Conservation (phyloP, 2,113 vertebrate genomes). For the Hepsetus odoe region DNA sequence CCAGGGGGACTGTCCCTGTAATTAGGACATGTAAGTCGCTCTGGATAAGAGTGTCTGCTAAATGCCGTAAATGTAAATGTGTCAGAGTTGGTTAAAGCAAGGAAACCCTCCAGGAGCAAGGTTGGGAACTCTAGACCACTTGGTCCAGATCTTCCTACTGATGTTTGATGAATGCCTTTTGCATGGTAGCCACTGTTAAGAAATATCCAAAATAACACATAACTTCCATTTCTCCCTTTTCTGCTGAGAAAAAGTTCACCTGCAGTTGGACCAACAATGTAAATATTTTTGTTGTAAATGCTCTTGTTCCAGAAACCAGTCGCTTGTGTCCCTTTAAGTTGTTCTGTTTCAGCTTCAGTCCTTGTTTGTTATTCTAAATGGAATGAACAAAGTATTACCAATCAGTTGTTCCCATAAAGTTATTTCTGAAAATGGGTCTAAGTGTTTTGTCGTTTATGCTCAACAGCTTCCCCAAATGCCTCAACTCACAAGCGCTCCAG, state of each 20-base stretch:
- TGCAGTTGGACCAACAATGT: background rate
- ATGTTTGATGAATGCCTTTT: background rate
- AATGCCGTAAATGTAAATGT: no score
- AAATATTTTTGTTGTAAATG: slow-evolving; percentile 12
- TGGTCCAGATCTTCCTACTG: background rate
- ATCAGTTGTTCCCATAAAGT: background rate
- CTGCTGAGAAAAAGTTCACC: background rate
- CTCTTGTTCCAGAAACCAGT: slow-evolving; percentile 25
- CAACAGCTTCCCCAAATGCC: background rate
- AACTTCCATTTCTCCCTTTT: background rate
- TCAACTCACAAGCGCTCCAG: background rate
- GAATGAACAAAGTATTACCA: background rate
- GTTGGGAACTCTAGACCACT: no score
- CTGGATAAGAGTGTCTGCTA: no score
- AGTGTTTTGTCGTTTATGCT: background rate
- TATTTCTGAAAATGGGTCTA: background rate
- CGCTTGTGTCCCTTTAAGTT: slow-evolving; percentile 38
- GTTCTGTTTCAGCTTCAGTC: slow-evolving; percentile 1
- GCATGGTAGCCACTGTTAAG: background rate
- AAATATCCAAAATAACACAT: background rate
- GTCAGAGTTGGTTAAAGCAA: no score
- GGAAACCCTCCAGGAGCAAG: no score
- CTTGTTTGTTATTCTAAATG: background rate
- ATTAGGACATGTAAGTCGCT: no score
- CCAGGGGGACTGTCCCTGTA: no score